These are phyloP conservation scores for Catotricha subobsoleta DNA, from an alignment of 2,888 invertebrate genomes.

Conservation along the genomic window DNA sequence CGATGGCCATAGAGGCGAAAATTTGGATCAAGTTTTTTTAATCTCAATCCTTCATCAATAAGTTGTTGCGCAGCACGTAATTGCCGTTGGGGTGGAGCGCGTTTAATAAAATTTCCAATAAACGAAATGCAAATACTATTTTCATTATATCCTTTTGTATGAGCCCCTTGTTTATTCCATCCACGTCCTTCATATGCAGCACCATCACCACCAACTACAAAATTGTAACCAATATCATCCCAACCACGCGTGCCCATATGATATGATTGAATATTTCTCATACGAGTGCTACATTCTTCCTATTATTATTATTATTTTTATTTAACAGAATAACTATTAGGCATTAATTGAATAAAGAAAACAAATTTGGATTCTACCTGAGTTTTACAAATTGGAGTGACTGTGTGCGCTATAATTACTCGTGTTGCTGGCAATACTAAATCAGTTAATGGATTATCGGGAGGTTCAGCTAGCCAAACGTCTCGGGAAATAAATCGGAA, in stretches of 20 bases:
- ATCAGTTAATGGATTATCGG: constrained; percentile 25
- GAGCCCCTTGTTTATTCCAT: constrained; percentile 54
- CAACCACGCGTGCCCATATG: constrained; percentile 47
- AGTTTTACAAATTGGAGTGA: constrained; percentile 38
- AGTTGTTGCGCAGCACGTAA: constrained; percentile 41
- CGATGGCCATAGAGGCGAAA: constrained; percentile 51
- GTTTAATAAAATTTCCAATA: constrained; percentile 46
- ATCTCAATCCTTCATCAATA: constrained; percentile 40
- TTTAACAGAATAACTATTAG: not conserved
- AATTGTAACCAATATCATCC: constrained; percentile 59
- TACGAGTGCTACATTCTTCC: not conserved
- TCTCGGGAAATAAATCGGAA: constrained; percentile 32
- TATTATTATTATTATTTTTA: constrained; percentile 7
- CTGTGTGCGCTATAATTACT: constrained; percentile 48
- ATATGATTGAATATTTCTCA: constrained; percentile 44
- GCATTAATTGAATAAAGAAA: not conserved
- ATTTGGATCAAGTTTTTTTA: constrained; percentile 39
- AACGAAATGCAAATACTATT: constrained; percentile 52
- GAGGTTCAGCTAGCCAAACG: constrained; percentile 51
- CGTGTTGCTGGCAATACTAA: constrained; percentile 34
- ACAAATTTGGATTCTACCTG: constrained; percentile 26
- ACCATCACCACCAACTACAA: constrained; percentile 61
- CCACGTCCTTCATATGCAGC: constrained; percentile 52
- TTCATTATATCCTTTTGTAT: constrained; percentile 45
- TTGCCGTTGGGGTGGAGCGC: constrained; percentile 34